Evolutionary conservation across 2,888 invertebrate species (phyloP).

Genomic region (Rhamphomyia laevipes): DNA sequence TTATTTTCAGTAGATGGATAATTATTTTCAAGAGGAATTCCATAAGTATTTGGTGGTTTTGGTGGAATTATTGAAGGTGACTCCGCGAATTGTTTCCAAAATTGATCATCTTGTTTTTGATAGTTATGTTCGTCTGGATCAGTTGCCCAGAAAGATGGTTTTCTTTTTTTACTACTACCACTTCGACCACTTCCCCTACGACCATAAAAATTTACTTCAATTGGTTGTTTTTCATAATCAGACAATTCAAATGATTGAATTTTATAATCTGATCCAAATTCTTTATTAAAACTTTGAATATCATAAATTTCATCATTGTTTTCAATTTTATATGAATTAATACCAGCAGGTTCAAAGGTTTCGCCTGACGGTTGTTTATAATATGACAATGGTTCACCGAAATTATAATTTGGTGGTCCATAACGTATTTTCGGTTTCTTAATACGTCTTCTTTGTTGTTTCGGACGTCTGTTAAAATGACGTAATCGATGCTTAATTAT

Average conservation of each 20-base stretch:
- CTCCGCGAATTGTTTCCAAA: no score
- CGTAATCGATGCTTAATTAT: slow-evolving; percentile 20
- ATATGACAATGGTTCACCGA: slow-evolving; percentile 17
- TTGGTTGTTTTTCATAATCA: slow-evolving; percentile 28
- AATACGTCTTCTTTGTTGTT: slow-evolving; percentile 20
- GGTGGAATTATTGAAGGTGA: background rate
- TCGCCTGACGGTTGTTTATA: slow-evolving; percentile 18
- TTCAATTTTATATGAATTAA: background rate
- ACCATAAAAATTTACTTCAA: slow-evolving; percentile 30
- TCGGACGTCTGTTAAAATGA: slow-evolving; percentile 21
- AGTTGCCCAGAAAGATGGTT: no score
- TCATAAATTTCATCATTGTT: background rate
- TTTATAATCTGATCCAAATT: slow-evolving; percentile 11
- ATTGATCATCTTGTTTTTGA: no score
- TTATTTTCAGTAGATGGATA: slow-evolving; percentile 4
- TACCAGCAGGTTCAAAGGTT: background rate
- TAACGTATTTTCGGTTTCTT: slow-evolving; percentile 26
- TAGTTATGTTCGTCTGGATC: no score
- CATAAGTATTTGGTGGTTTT: slow-evolving; percentile 22
- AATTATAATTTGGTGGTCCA: slow-evolving; percentile 21
- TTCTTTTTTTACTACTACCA: no score
- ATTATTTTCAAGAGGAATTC: slow-evolving; percentile 17
- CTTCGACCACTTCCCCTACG: background rate
- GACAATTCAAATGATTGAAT: slow-evolving; percentile 21
- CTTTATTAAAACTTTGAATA: background rate